Base-by-base conservation (phyloP, 2,113 vertebrate genomes). In the Chloropsis cyanopogon region DNA sequence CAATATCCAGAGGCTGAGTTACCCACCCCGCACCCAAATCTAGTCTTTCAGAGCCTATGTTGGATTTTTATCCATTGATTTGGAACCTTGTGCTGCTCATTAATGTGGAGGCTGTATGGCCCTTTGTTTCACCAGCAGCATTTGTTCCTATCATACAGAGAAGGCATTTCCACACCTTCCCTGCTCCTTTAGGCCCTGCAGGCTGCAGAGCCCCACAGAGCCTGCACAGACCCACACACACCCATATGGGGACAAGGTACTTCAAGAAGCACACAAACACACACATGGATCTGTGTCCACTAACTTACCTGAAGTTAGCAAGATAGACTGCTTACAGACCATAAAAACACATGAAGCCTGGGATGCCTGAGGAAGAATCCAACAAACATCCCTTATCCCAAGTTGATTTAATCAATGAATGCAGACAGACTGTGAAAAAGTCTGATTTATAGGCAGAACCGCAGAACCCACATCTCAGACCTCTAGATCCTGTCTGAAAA, bases 21-120 rank as follows among this genome's bases (percentile, higher is more conserved):
- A 63, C 42, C 25, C 14, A 24, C 10, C 4, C 22, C 3, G 1
- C 29, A 47, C 5, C 3, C 1, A 2, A 33, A 24, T 11, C 6
- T 49, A 18, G 29, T 2, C 22, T 84, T 44, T 19, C 20, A 54
- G 14, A 81, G 7, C 3, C 64, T 26, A 7, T 9, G 11, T 2
- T 72, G 23, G 13, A 29, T 53, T 82, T 80, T 70, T 44, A 17
- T 57, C 57, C 21, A 7, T 14, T 37, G 4, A 2, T 63, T 73
- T 68, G 54, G 65, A 71, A 37, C 11, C 22, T 35, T 18, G 15
- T 53, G 28, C 37, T 70, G 4, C 20, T 50, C 22, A 37, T 10
- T 39, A 31, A 7, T 3, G 11, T 16, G 56, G 31, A 66, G 39
- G 6, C 24, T 66, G 8, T 59, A 8, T 20, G 28, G 28, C 17